These are phyloP conservation scores for Pteropus alecto DNA, from an alignment of 2,113 vertebrate species.

Conservation along the genomic window DNA sequence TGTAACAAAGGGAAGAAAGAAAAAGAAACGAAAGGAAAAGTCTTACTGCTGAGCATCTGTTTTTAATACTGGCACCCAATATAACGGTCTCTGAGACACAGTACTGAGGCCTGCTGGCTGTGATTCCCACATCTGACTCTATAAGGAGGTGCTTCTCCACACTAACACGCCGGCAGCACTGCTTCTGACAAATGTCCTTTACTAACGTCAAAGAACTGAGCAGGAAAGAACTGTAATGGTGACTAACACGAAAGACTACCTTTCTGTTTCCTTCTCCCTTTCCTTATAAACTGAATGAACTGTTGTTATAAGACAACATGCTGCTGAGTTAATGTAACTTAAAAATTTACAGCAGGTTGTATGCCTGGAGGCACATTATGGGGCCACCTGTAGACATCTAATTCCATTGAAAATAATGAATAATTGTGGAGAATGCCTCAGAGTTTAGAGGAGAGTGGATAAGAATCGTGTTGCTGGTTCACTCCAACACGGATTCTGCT, in stretches of 20 bases:
- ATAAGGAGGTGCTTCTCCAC: neutral
- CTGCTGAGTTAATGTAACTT: slow-evolving; percentile 61
- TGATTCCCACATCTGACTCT: neutral
- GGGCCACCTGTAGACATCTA: slow-evolving; percentile 64
- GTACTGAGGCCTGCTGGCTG: neutral
- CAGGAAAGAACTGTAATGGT: neutral
- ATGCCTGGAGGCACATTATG: slow-evolving; percentile 53
- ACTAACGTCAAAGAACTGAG: neutral
- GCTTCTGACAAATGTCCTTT: neutral
- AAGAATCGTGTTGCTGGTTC: slow-evolving; percentile 31
- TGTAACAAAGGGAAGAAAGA: neutral
- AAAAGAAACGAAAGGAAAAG: neutral
- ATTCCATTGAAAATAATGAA: slow-evolving; percentile 61
- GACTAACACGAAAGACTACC: neutral
- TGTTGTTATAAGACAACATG: slow-evolving; percentile 25
- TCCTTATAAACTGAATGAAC: slow-evolving; percentile 36
- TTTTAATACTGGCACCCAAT: neutral
- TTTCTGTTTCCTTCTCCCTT: slow-evolving; percentile 15
- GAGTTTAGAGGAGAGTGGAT: neutral
- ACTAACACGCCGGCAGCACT: neutral
- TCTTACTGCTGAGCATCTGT: neutral
- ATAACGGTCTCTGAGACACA: neutral
- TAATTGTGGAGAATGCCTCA: slow-evolving; percentile 49
- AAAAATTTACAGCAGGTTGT: slow-evolving; percentile 56
- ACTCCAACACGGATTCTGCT: slow-evolving; percentile 42